Base-by-base conservation (phyloP, 2,797 vertebrate species). In the Smutsia temminckii region DNA sequence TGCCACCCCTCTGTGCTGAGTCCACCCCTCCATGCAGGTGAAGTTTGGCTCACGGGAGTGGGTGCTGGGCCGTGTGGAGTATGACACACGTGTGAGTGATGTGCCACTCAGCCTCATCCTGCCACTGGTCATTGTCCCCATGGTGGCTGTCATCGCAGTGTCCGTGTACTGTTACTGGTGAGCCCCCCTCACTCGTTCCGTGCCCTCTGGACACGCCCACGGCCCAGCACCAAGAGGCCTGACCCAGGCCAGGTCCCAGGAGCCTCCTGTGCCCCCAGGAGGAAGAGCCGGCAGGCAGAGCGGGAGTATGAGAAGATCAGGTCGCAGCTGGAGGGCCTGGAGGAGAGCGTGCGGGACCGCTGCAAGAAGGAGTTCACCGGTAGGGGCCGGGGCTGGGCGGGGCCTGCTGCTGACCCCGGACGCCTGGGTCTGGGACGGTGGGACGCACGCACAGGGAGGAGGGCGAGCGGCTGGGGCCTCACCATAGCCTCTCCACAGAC, bases 311-410 rank as follows among this genome's bases (percentile, higher is more conserved):
- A 99, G 98, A 99, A 99, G 98, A 99, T 99, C 94, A 99, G 99
- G 97, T 99, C 99, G 87, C 99, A 99, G 97, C 99, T 99, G 42
- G 99, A 99, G 97, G 99, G 99, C 92, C 97, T 99, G 97, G 99
- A 99, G 97, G 99, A 99, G 97, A 99, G 99, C 1, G 99, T 99
- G 20, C 98, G 99, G 21, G 99, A 99, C 91, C 99, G 99, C 66
- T 99, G 99, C 99, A 99, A 99, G 98, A 99, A 99, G 95, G 99
- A 99, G 96, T 99, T 99, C 98, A 99, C 99, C 98, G 99, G 99
- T 99, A 97, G 83, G 96, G n/a, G 74, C 46, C 18, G 96, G 74
- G 96, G 42, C 37, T 1, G n/a, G 25, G 53, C 9, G 2, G 12
- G 40, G 40, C 40, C 40, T 40, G 40, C 40, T 40, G 40, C 40